phyloP scores from a whole-genome alignment of 2,888 invertebrate genomes.

The Aphelenchoides bicaudatus region DNA sequence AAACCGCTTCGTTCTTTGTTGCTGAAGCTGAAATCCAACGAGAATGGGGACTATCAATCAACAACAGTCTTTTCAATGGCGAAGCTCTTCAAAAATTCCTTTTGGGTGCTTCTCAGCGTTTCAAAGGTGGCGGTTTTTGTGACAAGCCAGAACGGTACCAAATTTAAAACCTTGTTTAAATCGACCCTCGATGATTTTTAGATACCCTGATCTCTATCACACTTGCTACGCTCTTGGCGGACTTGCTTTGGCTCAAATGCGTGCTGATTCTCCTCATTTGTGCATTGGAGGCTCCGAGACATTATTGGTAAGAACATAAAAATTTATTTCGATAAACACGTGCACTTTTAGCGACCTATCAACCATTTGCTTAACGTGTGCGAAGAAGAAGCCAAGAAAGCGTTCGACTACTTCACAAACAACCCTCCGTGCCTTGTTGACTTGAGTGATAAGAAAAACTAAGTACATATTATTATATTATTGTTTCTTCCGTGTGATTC shows the following conservation, averaged over 20 bases:
- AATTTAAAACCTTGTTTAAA: not conserved
- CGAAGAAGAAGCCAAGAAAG: conserved; percentile 32
- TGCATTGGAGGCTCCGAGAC: conserved; percentile 41
- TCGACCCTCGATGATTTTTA: not conserved
- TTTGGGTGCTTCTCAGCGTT: conserved; percentile 79
- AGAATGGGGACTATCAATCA: not conserved
- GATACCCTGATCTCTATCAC: conserved; percentile 80
- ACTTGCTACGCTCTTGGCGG: conserved; percentile 94
- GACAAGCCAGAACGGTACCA: conserved; percentile 93
- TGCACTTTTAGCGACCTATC: conserved; percentile 30
- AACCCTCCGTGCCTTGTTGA: conserved; percentile 12
- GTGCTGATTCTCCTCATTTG: conserved; percentile 29
- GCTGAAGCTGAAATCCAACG: conserved; percentile 72
- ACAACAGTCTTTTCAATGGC: conserved; percentile 37
- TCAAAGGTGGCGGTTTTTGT: conserved; percentile 74
- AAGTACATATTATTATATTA: no score
- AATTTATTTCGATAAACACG: not conserved
- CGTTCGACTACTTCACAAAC: conserved; percentile 35
- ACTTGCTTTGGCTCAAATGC: conserved; percentile 82
- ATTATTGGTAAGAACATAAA: conserved; percentile 36
- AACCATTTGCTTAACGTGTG: conserved; percentile 49
- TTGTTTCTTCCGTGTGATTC: no score
- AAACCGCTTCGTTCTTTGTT: conserved; percentile 84
- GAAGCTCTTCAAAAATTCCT: conserved; percentile 81
- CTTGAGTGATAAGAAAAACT: no score